These are phyloP conservation scores for Callipepla squamata DNA, from an alignment of 2,113 vertebrate genomes.

Conservation along the genomic window DNA sequence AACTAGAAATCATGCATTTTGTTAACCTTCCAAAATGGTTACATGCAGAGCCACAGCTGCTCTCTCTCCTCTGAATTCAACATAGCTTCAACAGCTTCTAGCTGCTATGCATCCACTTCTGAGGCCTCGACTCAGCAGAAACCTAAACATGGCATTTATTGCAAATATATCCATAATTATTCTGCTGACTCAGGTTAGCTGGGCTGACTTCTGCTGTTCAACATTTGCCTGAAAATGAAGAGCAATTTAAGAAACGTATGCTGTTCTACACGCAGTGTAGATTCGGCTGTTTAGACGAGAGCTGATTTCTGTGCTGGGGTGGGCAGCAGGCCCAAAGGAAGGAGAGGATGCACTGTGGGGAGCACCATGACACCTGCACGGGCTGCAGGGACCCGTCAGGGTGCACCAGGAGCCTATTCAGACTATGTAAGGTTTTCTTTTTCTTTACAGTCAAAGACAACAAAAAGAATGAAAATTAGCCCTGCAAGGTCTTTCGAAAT, in stretches of 20 bases:
- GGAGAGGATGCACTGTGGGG: not conserved
- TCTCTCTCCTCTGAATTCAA: not conserved
- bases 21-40: not conserved
- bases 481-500: not conserved
- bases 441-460: not conserved
- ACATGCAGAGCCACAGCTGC: constrained; percentile 36
- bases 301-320: not conserved
- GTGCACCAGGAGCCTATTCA: not conserved
- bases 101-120: not conserved
- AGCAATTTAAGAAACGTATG: not conserved
- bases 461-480: not conserved
- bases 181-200: constrained; percentile 32
- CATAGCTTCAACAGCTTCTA: not conserved
- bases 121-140: constrained; percentile 35
- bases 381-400: not conserved
- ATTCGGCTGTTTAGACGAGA: not conserved
- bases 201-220: constrained; percentile 17
- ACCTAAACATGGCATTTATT: constrained; percentile 5
- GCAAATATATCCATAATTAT: not conserved
- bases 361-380: not conserved
- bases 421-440: not conserved
- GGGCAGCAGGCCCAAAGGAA: not conserved
- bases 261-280: not conserved
- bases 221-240: constrained; percentile 20
- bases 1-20: not conserved